Evolutionary conservation across 2,888 invertebrate species (phyloP), one percentile per base, ranked within the genome.

Genomic region (Conops quadrifasciatus): DNA sequence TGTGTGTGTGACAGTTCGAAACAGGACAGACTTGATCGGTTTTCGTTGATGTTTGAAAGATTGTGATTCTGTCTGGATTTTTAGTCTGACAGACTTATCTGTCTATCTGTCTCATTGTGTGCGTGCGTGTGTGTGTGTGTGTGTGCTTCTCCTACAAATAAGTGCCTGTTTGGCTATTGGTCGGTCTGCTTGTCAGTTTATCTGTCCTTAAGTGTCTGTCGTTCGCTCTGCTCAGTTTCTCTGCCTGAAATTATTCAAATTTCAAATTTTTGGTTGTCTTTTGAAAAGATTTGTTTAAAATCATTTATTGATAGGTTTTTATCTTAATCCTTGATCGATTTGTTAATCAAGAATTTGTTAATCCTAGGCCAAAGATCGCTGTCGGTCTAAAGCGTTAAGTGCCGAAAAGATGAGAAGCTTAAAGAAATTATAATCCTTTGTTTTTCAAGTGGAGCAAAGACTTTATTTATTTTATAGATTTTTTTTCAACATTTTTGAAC

Each of bases 261-360:
- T n/a, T n/a, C n/a, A n/a, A n/a, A n/a, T n/a, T 56, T 56, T 19
- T 43, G 7, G 58, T 26, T 21, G 59, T 49, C 19, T n/a, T 36
- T 53, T 16, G 36, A 5, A 49, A 58, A 67, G 16, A 45, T 67
- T 28, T 49, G 45, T 15, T 67, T 67, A 47, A 19, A 47, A 60
- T 56, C 59, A 47, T 67, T 45, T 28, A 59, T 45, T 43, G 67
- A 45, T 67, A n/a, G n/a, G n/a, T 58, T 67, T 47, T 67, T 67
- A 59, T 60, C 67, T 59, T 60, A 60, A 67, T 67, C 59, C 36
- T 43, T 24, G 24, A 66, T 56, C 43, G 66, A 66, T 43, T 66
- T 53, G 28, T 66, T 56, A 28, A 47, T 63, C 15, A 26, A 47
- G 21, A 45, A 7, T 56, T n/a, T 24, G 11, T 56, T 56, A 56